Conservation (phyloP, 92 coral and sea anemone genomes). For the Anthopleura xanthogrammica region DNA sequence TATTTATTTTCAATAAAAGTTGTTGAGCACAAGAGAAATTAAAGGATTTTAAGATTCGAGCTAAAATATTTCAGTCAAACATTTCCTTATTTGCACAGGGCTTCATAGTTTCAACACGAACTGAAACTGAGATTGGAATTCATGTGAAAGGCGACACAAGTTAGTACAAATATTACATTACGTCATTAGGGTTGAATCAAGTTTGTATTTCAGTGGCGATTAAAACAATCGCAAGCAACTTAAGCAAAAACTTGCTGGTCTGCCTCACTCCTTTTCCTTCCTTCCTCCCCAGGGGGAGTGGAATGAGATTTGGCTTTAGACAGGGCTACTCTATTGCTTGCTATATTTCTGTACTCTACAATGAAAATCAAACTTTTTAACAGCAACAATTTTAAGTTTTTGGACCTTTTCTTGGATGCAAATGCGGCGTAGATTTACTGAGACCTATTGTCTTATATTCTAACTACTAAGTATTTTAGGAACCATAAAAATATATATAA, state of each 20-base stretch:
- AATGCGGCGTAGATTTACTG: neutral
- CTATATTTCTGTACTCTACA: neutral
- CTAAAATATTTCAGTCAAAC: neutral
- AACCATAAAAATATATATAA: constrained; percentile 23
- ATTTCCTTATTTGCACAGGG: neutral
- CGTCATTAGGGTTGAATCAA: neutral
- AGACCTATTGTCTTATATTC: neutral
- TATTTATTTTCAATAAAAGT: neutral
- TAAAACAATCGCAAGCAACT: neutral
- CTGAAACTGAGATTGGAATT: neutral
- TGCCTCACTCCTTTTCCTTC: no score
- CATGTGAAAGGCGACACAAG: neutral
- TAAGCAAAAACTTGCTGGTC: neutral
- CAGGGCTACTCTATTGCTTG: neutral
- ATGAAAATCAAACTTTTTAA: neutral
- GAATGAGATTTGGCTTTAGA: neutral
- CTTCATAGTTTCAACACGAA: neutral
- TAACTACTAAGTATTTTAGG: neutral
- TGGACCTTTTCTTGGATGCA: neutral
- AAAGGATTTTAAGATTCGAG: neutral
- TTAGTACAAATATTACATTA: neutral
- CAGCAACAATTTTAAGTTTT: neutral
- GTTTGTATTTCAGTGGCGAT: neutral
- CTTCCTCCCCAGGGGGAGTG: no score
- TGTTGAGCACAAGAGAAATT: neutral